Evolutionary conservation across 2,888 invertebrate genomes (phyloP), one percentile per base, ranked within the genome.

Genomic region (Chymomyza fuscimana): DNA sequence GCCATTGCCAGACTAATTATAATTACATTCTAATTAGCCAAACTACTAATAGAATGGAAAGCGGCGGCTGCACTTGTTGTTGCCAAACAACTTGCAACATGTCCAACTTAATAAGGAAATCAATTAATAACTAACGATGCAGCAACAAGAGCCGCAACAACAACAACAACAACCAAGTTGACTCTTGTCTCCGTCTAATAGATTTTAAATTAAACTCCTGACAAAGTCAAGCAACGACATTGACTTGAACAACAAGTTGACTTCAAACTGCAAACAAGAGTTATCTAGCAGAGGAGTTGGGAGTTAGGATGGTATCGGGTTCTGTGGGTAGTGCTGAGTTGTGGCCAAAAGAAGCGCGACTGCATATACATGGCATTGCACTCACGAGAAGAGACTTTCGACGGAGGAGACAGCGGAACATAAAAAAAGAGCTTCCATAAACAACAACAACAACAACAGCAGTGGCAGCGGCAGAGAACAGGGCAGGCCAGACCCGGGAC

Each of bases 11-110:
- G 85, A 86, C 86, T 79, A 81, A 86, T 86, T 86, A 78, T 84
- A 86, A 86, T 86, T 76, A 77, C 82, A 86, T 85, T 86, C 80
- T 86, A 86, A 86, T 85, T 86, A 82, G 81, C 74, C 76, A 86
- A 80, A 78, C 76, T 82, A 76, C 83, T 81, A 74, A 82, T 70
- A 72, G 81, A 76, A 81, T 78, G 12, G 40, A 46, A 46, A 46
- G 40, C 40, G 32, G 32, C 32, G 10, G 12, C 63, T 65, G 65
- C 69, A 82, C 70, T 59, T 67, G 66, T 67, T 46, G 65, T 19
- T 19, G n/a, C 69, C 60, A 54, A 65, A 19, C 67, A 52, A 46
- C 16, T 56, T 63, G 67, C 69, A 69, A 71, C 65, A 68, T 73
- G 74, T 67, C 65, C 74, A 72, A 77, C 82, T 80, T 85, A 86